phyloP scores from a whole-genome alignment of 2,797 vertebrate species.

The Acridotheres tristis region DNA sequence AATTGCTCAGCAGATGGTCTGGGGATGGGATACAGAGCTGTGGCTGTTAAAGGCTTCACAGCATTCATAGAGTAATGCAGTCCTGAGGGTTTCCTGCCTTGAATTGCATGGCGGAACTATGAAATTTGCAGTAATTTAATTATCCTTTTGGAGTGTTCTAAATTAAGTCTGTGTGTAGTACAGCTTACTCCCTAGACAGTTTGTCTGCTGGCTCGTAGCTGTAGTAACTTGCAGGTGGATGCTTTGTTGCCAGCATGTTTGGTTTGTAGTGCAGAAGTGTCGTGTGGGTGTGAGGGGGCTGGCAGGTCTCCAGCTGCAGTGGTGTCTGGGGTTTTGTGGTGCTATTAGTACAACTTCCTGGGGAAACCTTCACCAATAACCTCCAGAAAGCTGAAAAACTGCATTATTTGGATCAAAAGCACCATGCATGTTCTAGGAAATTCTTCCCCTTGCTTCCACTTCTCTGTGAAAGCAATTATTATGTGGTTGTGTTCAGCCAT shows the following conservation, averaged over 20 bases:
- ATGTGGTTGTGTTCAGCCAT: not conserved
- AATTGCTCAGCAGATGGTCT: not conserved
- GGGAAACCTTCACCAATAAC: not conserved
- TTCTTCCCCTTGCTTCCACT: not conserved
- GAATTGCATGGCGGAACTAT: not conserved
- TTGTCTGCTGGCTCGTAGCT: conserved; percentile 16
- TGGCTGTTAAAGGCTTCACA: not conserved
- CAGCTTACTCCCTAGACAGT: not conserved
- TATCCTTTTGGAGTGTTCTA: not conserved
- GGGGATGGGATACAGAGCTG: not conserved
- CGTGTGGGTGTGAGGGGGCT: not conserved
- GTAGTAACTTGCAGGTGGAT: conserved; percentile 24
- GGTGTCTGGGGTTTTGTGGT: not conserved
- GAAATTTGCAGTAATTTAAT: conserved; percentile 27
- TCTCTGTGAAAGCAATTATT: not conserved
- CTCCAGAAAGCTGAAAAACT: not conserved
- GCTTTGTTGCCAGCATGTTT: not conserved
- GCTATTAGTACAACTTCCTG: not conserved
- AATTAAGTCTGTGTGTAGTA: not conserved
- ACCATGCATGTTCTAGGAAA: not conserved
- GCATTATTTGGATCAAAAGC: not conserved
- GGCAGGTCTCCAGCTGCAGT: not conserved
- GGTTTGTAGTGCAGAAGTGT: not conserved
- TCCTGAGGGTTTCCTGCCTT: conserved; percentile 11
- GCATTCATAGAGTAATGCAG: not conserved